A percentile compares a stretch with the other conserved stretches of the same genome.
These are phyloP conservation scores for Callimorpha dominula DNA, from an alignment of 2,888 invertebrate species.

Conservation along the genomic window DNA sequence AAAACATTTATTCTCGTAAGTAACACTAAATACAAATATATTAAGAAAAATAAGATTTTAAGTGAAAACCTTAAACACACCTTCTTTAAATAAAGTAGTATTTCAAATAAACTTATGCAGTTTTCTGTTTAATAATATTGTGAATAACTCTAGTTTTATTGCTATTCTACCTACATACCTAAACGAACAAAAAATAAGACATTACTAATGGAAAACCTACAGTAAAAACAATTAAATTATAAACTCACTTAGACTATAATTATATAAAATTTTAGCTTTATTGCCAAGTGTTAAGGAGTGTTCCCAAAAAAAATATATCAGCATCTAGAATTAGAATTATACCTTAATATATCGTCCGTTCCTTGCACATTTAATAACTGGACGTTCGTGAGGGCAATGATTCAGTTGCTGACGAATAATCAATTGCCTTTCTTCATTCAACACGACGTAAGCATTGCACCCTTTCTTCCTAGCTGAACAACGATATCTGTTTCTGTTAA, in stretches of 20 bases:
- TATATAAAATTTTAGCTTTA: background rate
- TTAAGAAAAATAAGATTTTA: background rate
- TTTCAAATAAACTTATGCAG: background rate
- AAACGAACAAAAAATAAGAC: background rate
- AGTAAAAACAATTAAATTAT: no score
- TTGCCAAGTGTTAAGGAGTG: background rate
- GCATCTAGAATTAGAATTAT: background rate
- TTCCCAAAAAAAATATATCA: background rate
- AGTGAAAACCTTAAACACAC: background rate
- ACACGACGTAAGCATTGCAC: conserved; percentile 37
- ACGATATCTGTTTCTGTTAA: conserved; percentile 32
- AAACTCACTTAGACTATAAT: background rate
- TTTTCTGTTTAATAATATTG: background rate
- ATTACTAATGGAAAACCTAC: background rate
- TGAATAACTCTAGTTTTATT: background rate
- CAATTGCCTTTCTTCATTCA: conserved; percentile 23
- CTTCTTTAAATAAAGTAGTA: background rate
- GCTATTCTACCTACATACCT: background rate
- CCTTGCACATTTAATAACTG: conserved; percentile 19
- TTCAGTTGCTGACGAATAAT: conserved; percentile 25
- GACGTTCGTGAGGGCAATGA: conserved; percentile 30
- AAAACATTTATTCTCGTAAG: conserved; percentile 3
- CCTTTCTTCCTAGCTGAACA: conserved; percentile 35
- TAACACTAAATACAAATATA: background rate
- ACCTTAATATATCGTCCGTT: conserved; percentile 30